phyloP scores from a whole-genome alignment of 1,140 invertebrate species.

The Solenopsis invicta region DNA sequence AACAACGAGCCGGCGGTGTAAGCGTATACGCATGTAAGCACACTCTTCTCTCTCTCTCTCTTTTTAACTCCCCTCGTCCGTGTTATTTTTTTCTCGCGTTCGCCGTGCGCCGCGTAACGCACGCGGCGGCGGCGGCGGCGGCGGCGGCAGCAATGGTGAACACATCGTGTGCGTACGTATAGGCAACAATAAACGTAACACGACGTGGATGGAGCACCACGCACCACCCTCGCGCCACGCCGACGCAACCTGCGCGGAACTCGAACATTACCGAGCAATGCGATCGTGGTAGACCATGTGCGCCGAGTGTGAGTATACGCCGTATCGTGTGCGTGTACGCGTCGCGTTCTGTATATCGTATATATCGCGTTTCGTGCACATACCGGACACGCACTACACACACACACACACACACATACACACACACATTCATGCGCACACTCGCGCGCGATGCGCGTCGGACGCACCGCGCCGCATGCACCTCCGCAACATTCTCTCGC shows the following conservation, averaged over 20 bases:
- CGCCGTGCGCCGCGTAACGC: slow-evolving; percentile 18
- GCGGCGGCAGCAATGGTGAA: no score
- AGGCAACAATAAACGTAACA: slow-evolving; percentile 76
- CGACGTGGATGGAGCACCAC: slow-evolving; percentile 77
- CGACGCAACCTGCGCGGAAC: slow-evolving; percentile 69
- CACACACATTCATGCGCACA: no score
- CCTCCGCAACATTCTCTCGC: slow-evolving; percentile 56
- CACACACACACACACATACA: no score
- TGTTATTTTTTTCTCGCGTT: neutral
- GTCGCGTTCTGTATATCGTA: neutral
- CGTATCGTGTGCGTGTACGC: neutral
- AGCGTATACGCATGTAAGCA: slow-evolving; percentile 9
- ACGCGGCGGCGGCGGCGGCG: slow-evolving; percentile 10
- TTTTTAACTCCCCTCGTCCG: neutral
- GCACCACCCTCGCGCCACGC: slow-evolving; percentile 73
- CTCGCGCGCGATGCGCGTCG: neutral
- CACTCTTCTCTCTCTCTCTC: neutral
- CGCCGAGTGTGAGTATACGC: slow-evolving; percentile 13
- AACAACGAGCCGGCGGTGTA: slow-evolving; percentile 9
- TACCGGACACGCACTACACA: neutral
- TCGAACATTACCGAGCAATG: slow-evolving; percentile 69
- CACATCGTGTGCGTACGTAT: slow-evolving; percentile 50
- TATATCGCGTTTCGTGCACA: slow-evolving; percentile 29
- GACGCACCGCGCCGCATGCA: slow-evolving; percentile 35
- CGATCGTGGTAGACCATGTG: slow-evolving; percentile 48